These are phyloP conservation scores for Mycteria americana DNA, from an alignment of 2,797 vertebrate species.

Conservation along the genomic window DNA sequence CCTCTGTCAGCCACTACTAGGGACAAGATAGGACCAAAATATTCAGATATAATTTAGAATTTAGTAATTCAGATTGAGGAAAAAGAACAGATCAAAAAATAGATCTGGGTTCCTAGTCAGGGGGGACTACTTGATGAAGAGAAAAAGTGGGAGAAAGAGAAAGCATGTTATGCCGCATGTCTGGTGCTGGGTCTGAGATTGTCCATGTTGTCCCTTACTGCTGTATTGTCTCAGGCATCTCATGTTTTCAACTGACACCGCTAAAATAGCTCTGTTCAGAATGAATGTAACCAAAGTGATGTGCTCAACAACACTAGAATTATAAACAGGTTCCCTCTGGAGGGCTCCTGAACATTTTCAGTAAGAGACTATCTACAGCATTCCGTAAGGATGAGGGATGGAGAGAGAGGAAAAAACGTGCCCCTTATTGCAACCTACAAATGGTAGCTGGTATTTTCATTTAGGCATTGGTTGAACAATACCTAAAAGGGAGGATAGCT, in stretches of 20 bases:
- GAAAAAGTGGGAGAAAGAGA: neutral
- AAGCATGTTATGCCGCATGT: neutral
- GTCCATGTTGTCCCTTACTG: neutral
- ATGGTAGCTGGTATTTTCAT: neutral
- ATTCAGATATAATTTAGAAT: neutral
- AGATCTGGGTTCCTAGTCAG: neutral
- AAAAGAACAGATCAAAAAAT: neutral
- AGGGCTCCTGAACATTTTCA: neutral
- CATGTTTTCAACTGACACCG: neutral
- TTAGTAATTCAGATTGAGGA: neutral
- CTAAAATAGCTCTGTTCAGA: neutral
- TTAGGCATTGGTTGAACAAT: neutral
- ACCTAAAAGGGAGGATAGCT: neutral
- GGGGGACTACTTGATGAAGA: neutral
- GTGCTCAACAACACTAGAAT: rapidly evolving
- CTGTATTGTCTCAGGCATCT: neutral
- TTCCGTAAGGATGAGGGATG: neutral
- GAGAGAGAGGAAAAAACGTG: neutral
- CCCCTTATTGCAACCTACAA: neutral
- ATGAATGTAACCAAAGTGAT: neutral
- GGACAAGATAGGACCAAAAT: neutral
- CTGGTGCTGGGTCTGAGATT: neutral
- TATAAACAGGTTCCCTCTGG: neutral
- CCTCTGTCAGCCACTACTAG: neutral
- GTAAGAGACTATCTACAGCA: neutral